Conservation (phyloP, 2,888 invertebrate genomes). For the Drosophila percnosoma region DNA sequence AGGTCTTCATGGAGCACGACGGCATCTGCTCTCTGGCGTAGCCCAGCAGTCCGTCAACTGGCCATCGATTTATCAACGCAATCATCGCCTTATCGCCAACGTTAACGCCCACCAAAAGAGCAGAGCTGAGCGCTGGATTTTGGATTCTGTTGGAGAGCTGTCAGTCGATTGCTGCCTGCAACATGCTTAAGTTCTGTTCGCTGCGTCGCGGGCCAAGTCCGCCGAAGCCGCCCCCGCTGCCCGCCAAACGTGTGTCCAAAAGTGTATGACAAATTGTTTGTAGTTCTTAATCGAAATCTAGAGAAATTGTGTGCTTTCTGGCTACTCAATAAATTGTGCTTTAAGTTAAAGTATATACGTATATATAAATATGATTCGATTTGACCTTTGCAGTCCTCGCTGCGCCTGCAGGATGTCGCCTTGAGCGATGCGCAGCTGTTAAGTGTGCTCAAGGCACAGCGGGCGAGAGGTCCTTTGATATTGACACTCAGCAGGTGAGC, state of each 20-base stretch:
- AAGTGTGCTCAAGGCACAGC: constrained; percentile 67
- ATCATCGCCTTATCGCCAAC: constrained; percentile 43
- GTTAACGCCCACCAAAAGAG: constrained; percentile 66
- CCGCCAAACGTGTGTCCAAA: constrained; percentile 68
- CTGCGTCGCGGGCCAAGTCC: constrained; percentile 50
- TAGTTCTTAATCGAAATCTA: constrained; percentile 11
- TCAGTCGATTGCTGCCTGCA: constrained; percentile 31
- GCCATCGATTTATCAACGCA: constrained; percentile 6
- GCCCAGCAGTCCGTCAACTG: constrained; percentile 11
- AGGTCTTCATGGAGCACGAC: constrained; percentile 71
- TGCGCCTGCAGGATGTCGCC: constrained; percentile 72
- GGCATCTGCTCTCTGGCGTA: constrained; percentile 79
- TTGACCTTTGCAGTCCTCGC: constrained; percentile 55
- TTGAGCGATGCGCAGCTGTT: constrained; percentile 72
- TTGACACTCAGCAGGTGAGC: constrained; percentile 82
- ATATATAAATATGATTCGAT: constrained; percentile 7
- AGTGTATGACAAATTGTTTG: constrained; percentile 65
- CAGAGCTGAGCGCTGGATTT: background rate
- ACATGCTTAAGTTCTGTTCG: constrained; percentile 83
- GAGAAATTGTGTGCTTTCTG: constrained; percentile 28
- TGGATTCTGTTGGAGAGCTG: constrained; percentile 1
- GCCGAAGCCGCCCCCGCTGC: constrained; percentile 28
- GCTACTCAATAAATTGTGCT: constrained; percentile 57
- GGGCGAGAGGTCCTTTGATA: constrained; percentile 75
- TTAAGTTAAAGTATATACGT: constrained; percentile 46